A percentile compares a stretch with the other conserved stretches of the same genome.
phyloP scores from a whole-genome alignment of 2,888 invertebrate genomes.

The Stegana nigrithorax region DNA sequence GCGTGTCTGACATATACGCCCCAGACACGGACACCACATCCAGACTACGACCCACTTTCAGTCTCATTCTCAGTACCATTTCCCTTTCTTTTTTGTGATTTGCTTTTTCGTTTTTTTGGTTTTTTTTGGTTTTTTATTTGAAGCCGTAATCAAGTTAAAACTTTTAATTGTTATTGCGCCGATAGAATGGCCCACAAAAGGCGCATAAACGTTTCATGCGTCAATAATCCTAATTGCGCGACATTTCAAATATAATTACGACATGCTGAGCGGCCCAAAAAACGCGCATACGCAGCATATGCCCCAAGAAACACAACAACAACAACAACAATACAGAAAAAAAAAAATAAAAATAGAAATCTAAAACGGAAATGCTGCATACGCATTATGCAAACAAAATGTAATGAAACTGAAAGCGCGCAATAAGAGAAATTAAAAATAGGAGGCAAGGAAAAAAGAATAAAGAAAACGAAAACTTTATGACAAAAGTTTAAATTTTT shows the following conservation, averaged over 20 bases:
- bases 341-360: conserved; percentile 11
- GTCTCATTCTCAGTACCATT: too few species aligned
- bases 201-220: conserved; percentile 61
- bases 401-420: background rate
- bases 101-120: background rate
- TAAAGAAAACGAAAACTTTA: conserved; percentile 39
- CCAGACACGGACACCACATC: too few species aligned
- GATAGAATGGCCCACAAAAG: conserved; percentile 62
- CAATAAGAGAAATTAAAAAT: background rate
- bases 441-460: conserved; percentile 31
- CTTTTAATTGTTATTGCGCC: conserved; percentile 56
- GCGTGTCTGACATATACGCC: too few species aligned
- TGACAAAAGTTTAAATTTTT: conserved; percentile 37
- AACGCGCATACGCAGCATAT: background rate
- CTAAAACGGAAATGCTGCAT: background rate
- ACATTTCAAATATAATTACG: conserved; percentile 53
- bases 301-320: background rate
- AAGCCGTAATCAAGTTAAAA: conserved; percentile 11
- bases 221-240: conserved; percentile 67
- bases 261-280: conserved; percentile 4
- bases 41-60: too few species aligned
- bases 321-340: conserved; percentile 30
- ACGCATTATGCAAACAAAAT: too few species aligned
- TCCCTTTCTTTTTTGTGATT: background rate
- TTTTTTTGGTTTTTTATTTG: background rate